Conservation (phyloP, 2,797 vertebrate genomes). For the Acipenser transmontanus region DNA sequence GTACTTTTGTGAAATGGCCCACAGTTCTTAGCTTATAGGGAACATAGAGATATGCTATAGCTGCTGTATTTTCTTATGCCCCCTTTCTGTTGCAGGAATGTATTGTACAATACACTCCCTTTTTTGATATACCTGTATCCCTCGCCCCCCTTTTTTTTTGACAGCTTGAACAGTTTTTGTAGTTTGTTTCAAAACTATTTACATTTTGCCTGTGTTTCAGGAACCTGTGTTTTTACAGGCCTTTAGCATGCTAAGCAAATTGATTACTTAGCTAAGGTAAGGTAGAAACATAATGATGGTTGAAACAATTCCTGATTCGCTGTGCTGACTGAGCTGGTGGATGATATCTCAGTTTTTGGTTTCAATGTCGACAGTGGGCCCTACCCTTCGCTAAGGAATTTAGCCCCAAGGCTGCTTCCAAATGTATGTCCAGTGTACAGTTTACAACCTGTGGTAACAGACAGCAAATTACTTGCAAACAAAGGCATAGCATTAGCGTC, state of each 20-base stretch:
- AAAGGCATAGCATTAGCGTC: too few species aligned
- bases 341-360: conserved; percentile 29
- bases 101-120: conserved; percentile 27
- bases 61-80: conserved; percentile 10
- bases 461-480: too few species aligned
- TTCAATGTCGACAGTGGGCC: conserved; percentile 28
- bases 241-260: neutral
- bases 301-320: neutral
- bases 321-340: neutral
- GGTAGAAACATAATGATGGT: neutral
- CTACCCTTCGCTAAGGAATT: too few species aligned
- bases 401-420: too few species aligned
- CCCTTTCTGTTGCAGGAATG: conserved; percentile 16
- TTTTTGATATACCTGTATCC: conserved; percentile 29
- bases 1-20: too few species aligned
- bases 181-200: conserved; percentile 24
- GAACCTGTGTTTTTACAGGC: conserved; percentile 13
- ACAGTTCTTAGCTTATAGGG: conserved; percentile 13
- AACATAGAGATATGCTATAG: conserved; percentile 19
- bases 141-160: conserved; percentile 24
- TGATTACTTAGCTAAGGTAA: conserved; percentile 7
- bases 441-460: too few species aligned
- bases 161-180: conserved; percentile 25
- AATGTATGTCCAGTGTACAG: too few species aligned
- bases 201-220: conserved; percentile 23